Base-by-base conservation (phyloP, 2,113 vertebrate genomes). In the Callionymus lyra region DNA sequence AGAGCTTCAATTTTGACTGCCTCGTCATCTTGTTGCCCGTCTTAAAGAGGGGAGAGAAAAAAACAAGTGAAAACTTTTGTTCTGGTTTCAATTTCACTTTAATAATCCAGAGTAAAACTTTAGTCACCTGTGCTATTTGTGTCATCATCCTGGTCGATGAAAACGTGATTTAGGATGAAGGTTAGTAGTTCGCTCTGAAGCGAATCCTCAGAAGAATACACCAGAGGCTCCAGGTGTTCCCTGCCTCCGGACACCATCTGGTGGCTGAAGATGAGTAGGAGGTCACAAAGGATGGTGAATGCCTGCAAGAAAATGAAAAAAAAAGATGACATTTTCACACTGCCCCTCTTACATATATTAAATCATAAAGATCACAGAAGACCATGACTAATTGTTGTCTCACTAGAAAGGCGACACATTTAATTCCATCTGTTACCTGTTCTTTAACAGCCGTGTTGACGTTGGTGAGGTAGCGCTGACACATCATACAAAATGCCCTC, bases 181-280 rank as follows among this genome's bases (percentile, higher is more conserved):
- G 91, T 90, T 62, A 99, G 88, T 40, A 99, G 83, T 65, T 99
- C 95, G 16, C 89, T 85, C 51, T 97, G 93, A 67, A 99, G 79
- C 9, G 92, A 93, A 63, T 94, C 93, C 77, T 99, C 95, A 33
- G 94, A 90, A 57, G 85, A 90, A 63, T 96, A 97, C 72, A 98
- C 89, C 66, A 99, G 84, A 1, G 92, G 92, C 63, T 97, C 92
- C 84, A 99, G 82, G 77, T 87, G 86, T 64, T 99, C 94, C 69
- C 92, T 87, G 32, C 93, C 92, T 65, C 93, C 92, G 34, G 91
- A 89, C 81, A 96, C 89, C 76, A 99, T 98, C 85, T 99, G 94
- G 85, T 97, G 94, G 79, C 94, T 99, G 86, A 98, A 99, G 86
- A 99, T 97, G 87, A 98, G 90, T 84, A 99, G 82, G 35, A 94